These are phyloP conservation scores for Odontocolon sp. DNA, from an alignment of 2,888 invertebrate species.

Conservation along the genomic window DNA sequence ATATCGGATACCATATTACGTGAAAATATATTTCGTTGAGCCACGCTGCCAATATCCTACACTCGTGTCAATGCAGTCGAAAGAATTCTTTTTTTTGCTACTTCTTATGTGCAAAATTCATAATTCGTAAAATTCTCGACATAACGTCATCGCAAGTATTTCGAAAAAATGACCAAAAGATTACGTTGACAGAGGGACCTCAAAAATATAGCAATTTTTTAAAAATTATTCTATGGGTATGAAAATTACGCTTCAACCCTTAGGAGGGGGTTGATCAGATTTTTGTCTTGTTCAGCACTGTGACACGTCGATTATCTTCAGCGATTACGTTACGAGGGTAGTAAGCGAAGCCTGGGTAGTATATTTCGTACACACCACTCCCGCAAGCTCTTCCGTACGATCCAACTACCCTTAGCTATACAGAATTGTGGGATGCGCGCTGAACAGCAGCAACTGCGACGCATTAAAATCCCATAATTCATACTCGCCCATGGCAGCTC, in stretches of 20 bases:
- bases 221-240: too few relatives aligned
- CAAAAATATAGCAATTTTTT: too few relatives aligned
- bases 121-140: too few relatives aligned
- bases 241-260: too few relatives aligned
- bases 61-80: not conserved
- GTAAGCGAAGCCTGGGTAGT: not conserved
- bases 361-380: not conserved
- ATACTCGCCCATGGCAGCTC: slow-evolving; percentile 27
- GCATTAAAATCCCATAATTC: slow-evolving; percentile 42
- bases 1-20: slow-evolving; percentile 27
- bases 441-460: slow-evolving; percentile 18
- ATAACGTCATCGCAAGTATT: too few relatives aligned
- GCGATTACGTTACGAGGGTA: not conserved
- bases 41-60: not conserved
- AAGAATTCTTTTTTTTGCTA: not conserved
- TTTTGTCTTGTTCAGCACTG: too few relatives aligned
- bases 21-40: not conserved
- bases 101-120: too few relatives aligned
- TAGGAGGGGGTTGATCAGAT: too few relatives aligned
- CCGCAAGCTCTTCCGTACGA: not conserved
- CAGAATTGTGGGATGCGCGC: not conserved
- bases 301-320: slow-evolving; percentile 7
- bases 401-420: not conserved
- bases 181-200: too few relatives aligned
- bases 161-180: too few relatives aligned